Conservation (phyloP, 2,113 vertebrate species). For the Plectropomus leopardus region DNA sequence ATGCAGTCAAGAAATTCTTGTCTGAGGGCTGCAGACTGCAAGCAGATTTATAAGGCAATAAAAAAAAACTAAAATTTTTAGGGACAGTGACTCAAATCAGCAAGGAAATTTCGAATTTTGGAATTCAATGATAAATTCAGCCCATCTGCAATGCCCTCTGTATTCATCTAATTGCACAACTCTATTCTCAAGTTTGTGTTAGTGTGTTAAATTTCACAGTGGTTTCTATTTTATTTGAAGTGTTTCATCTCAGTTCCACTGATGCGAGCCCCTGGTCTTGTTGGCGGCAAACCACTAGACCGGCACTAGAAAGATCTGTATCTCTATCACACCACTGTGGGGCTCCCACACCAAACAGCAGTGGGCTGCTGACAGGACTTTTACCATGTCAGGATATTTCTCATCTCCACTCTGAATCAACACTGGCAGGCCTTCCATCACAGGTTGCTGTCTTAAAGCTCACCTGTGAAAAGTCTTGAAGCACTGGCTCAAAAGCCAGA, state of each 20-base stretch:
- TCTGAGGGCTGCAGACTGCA: not conserved
- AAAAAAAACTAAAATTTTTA: not conserved
- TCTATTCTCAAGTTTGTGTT: slow-evolving; percentile 55
- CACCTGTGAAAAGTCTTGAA: slow-evolving; percentile 67
- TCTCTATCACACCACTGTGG: slow-evolving; percentile 22
- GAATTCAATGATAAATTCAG: too few relatives aligned
- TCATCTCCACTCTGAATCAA: slow-evolving; percentile 69
- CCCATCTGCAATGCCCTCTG: not conserved
- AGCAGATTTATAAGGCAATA: not conserved
- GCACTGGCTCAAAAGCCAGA: slow-evolving; percentile 58
- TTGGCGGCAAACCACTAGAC: slow-evolving; percentile 61
- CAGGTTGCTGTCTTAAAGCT: slow-evolving; percentile 64
- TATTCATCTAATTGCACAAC: not conserved
- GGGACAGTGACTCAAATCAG: too few relatives aligned
- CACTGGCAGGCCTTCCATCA: slow-evolving; percentile 77
- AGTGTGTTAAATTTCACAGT: slow-evolving; percentile 69
- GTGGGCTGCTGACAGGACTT: slow-evolving; percentile 57
- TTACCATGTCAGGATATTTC: slow-evolving; percentile 83
- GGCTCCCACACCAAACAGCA: slow-evolving; percentile 62
- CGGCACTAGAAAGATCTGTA: slow-evolving; percentile 58
- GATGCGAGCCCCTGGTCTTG: slow-evolving; percentile 52
- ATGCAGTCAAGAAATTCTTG: not conserved
- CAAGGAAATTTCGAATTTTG: too few relatives aligned
- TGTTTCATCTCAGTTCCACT: slow-evolving; percentile 52
- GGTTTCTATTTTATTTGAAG: slow-evolving; percentile 63